Evolutionary conservation across 2,797 vertebrate genomes (phyloP).

Genomic region (Microctenopoma lineatum): DNA sequence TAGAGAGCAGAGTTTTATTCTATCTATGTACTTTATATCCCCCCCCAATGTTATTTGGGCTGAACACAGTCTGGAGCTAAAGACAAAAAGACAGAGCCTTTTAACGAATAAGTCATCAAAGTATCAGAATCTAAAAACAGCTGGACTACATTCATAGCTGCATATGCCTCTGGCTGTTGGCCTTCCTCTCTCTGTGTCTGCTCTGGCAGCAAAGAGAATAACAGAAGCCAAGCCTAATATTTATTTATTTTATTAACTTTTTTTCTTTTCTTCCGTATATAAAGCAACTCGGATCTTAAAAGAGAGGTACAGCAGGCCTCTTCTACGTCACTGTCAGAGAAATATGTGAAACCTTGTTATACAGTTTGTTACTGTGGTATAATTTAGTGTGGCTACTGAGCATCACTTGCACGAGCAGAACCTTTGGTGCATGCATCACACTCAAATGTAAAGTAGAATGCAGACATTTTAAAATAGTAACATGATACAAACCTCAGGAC

Average conservation of each 20-base stretch:
- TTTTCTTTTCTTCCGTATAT: slow-evolving; percentile 24
- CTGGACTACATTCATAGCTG: slow-evolving; percentile 23
- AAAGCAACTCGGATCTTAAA: slow-evolving; percentile 44
- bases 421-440: background rate
- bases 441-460: background rate
- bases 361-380: background rate
- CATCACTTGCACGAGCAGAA: background rate
- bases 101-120: slow-evolving; percentile 37
- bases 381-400: background rate
- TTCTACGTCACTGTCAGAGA: slow-evolving; percentile 12
- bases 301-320: slow-evolving; percentile 22
- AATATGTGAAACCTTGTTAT: slow-evolving; percentile 15
- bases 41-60: background rate
- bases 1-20: background rate
- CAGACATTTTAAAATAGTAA: background rate
- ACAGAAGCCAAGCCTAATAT: background rate
- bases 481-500: background rate
- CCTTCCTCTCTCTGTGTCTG: slow-evolving; percentile 21
- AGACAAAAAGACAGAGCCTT: background rate
- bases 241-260: background rate
- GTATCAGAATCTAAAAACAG: slow-evolving; percentile 26
- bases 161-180: slow-evolving; percentile 35
- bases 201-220: slow-evolving; percentile 56
- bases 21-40: background rate
- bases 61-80: background rate